phyloP scores from a whole-genome alignment of 2,888 invertebrate genomes.

The Pseudanteris insignis region DNA sequence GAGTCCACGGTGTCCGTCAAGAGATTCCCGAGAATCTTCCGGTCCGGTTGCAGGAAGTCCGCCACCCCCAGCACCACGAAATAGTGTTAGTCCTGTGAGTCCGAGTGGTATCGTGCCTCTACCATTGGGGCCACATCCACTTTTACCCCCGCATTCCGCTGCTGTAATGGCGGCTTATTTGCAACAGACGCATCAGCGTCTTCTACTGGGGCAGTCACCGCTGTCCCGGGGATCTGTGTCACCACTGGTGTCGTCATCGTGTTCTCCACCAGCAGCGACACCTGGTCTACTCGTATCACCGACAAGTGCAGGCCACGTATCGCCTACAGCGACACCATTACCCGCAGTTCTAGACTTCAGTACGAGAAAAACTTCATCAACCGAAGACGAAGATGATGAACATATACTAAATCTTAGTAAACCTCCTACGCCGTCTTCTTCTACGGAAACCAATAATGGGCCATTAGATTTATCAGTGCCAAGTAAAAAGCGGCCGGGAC shows the following conservation, averaged over 20 bases:
- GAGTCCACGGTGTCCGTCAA: constrained; percentile 83
- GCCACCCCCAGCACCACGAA: constrained; percentile 69
- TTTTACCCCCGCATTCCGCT: constrained; percentile 81
- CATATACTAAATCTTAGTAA: constrained; percentile 80
- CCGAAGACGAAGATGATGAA: constrained; percentile 70
- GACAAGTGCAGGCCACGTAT: constrained; percentile 68
- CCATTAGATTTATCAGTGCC: constrained; percentile 84
- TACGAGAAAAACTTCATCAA: constrained; percentile 72
- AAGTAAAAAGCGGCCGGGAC: constrained; percentile 76
- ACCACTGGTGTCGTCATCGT: constrained; percentile 77
- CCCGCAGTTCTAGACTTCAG: constrained; percentile 83
- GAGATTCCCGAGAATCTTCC: constrained; percentile 77
- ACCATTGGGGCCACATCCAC: constrained; percentile 73
- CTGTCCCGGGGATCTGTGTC: constrained; percentile 72
- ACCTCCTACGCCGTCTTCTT: constrained; percentile 70
- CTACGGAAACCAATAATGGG: constrained; percentile 70
- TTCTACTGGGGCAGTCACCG: constrained; percentile 74
- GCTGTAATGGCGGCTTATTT: constrained; percentile 82
- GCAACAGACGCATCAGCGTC: constrained; percentile 77
- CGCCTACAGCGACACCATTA: constrained; percentile 60
- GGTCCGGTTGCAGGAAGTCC: constrained; percentile 78
- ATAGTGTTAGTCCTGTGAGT: constrained; percentile 71
- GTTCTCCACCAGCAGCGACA: constrained; percentile 70
- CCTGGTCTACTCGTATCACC: constrained; percentile 70
- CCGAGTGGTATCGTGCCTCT: constrained; percentile 75